Percentiles rank a stretch among this genome's conserved stretches.
Conservation (phyloP, 1,140 invertebrate species). For the Heliconius hewitsoni region DNA sequence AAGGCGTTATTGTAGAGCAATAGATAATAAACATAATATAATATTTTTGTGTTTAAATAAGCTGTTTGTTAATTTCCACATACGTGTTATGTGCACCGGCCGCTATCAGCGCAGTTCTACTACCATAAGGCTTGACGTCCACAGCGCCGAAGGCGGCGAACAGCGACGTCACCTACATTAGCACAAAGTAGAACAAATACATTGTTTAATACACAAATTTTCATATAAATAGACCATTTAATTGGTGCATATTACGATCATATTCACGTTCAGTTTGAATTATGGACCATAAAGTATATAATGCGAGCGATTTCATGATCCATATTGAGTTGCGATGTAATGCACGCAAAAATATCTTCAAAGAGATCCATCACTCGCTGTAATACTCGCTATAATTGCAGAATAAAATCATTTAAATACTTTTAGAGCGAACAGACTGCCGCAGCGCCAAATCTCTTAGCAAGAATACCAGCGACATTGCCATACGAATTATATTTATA, state of each 20-base stretch:
- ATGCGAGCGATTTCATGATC: slow-evolving; percentile 5
- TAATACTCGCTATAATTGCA: slow-evolving; percentile 5
- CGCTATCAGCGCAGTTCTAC: slow-evolving; percentile 63
- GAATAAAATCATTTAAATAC: slow-evolving; percentile 13
- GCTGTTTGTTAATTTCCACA: slow-evolving; percentile 19
- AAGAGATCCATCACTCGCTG: slow-evolving; percentile 6
- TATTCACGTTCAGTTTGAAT: slow-evolving; percentile 14
- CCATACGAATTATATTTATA: slow-evolving; percentile 67
- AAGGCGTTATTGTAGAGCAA: no score
- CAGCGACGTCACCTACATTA: slow-evolving; percentile 53
- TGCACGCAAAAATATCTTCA: slow-evolving; percentile 14
- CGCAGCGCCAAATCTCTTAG: slow-evolving; percentile 45
- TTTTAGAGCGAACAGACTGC: neutral
- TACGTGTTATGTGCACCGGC: slow-evolving; percentile 54
- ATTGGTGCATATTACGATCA: slow-evolving; percentile 23
- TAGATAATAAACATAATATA: no score
- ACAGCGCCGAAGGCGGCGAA: slow-evolving; percentile 61
- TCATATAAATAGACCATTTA: slow-evolving; percentile 8
- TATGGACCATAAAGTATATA: slow-evolving; percentile 27
- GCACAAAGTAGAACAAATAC: slow-evolving; percentile 7
- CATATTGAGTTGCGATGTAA: slow-evolving; percentile 9
- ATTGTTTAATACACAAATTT: slow-evolving; percentile 16
- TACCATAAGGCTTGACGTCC: slow-evolving; percentile 66
- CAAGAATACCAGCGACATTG: slow-evolving; percentile 57
- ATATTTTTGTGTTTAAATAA: no score